Conservation (phyloP, 2,888 invertebrate genomes). For the Pseudoips prasinana region DNA sequence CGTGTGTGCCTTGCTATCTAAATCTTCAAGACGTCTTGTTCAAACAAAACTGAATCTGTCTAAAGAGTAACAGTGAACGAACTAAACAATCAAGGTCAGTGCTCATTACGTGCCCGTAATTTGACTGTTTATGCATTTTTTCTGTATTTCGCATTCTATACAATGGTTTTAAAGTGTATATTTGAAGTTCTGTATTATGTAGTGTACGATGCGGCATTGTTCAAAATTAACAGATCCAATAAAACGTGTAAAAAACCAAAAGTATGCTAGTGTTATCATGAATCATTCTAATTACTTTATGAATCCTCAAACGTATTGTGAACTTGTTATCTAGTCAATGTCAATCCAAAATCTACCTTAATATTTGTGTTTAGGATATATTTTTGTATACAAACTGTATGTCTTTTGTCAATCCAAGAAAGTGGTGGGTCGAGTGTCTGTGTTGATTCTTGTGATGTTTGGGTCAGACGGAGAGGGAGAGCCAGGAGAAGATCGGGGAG, state of each 20-base stretch:
- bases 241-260: conserved; percentile 29
- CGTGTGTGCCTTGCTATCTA: conserved; percentile 16
- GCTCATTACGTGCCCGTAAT: conserved; percentile 30
- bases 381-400: too few species aligned
- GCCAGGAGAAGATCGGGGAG: conserved; percentile 64
- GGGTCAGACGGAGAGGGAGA: conserved; percentile 69
- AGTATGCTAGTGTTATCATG: conserved; percentile 30
- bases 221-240: conserved; percentile 32
- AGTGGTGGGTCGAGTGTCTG: too few species aligned
- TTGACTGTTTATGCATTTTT: conserved; percentile 33
- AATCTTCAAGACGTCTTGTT: conserved; percentile 37
- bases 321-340: too few species aligned
- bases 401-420: too few species aligned
- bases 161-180: conserved; percentile 50
- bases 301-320: conserved; percentile 3
- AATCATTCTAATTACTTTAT: conserved; percentile 11
- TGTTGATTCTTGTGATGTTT: conserved; percentile 38
- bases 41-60: conserved; percentile 55
- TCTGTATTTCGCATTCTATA: conserved; percentile 30
- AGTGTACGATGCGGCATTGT: conserved; percentile 44
- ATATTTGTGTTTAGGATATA: too few species aligned
- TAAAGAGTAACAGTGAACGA: conserved; percentile 14
- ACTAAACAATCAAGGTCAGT: conserved; percentile 54
- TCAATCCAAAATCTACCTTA: too few species aligned
- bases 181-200: conserved; percentile 53